A percentile compares a stretch with the other conserved stretches of the same genome.
phyloP scores from a whole-genome alignment of 2,113 vertebrate genomes.

The Cisticola juncidis region DNA sequence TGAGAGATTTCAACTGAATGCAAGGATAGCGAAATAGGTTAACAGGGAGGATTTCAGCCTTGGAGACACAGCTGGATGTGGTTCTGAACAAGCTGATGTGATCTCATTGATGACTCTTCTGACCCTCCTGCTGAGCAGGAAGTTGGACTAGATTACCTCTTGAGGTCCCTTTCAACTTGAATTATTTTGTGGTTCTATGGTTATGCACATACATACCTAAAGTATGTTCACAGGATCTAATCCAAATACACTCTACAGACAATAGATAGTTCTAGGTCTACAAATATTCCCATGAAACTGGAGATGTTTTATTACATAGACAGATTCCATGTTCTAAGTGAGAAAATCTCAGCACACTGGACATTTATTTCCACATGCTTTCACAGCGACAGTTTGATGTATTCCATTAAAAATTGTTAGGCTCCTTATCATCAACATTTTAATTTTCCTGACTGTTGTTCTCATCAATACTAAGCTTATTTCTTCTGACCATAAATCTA shows the following conservation, averaged over 20 bases:
- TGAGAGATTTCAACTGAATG: background rate
- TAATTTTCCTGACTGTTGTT: background rate
- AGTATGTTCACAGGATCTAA: background rate
- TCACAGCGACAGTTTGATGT: fast-evolving
- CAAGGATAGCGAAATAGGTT: background rate
- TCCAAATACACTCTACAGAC: background rate
- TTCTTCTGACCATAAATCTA: background rate
- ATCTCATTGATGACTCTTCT: background rate
- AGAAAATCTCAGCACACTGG: background rate
- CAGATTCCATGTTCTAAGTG: background rate
- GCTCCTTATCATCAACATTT: background rate
- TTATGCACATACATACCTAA: background rate
- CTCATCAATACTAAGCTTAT: background rate
- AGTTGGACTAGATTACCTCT: background rate
- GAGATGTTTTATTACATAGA: background rate
- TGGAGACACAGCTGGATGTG: background rate
- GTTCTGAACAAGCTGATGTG: background rate
- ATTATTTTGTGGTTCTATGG: background rate
- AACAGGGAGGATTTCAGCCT: background rate
- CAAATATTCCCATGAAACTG: background rate
- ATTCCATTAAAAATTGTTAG: background rate
- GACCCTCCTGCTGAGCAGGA: background rate
- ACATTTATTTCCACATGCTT: background rate
- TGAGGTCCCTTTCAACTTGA: background rate
- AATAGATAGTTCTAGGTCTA: background rate